A percentile compares a stretch with the other conserved stretches of the same genome.
Conservation (phyloP, 2,113 vertebrate species). For the Neoarius graeffei region DNA sequence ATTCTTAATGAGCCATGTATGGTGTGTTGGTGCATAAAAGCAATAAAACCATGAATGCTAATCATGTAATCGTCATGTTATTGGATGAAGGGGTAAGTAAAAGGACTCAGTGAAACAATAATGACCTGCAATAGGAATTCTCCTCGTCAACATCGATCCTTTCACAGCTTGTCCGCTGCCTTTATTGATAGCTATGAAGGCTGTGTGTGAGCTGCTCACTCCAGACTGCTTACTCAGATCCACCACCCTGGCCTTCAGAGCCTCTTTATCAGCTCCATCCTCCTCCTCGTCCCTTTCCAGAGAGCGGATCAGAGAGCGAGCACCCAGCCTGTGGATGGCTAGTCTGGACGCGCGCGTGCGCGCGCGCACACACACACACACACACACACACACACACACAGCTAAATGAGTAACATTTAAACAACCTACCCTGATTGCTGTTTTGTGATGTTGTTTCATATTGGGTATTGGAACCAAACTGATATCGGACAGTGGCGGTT, state of each 20-base stretch:
- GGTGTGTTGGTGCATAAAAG: background rate
- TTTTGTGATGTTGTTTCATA: background rate
- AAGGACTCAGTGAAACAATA: background rate
- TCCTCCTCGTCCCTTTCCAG: slow-evolving; percentile 28
- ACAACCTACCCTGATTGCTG: background rate
- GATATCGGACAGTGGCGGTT: background rate
- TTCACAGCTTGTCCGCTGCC: slow-evolving; percentile 23
- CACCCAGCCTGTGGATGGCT: slow-evolving; percentile 38
- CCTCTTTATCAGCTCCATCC: background rate
- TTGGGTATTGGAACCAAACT: background rate
- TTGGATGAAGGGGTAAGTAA: background rate
- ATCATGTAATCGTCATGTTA: background rate
- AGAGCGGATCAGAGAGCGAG: slow-evolving; percentile 35
- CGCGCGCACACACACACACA: background rate
- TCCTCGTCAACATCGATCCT: slow-evolving; percentile 41
- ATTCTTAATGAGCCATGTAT: background rate
- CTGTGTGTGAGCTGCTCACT: slow-evolving; percentile 46
- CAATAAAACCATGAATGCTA: background rate
- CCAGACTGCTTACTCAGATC: slow-evolving; percentile 41
- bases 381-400: slow-evolving; percentile 3
- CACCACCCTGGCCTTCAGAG: slow-evolving; percentile 30
- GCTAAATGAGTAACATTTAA: background rate
- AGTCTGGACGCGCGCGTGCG: too few relatives aligned
- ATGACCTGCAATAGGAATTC: slow-evolving; percentile 31
- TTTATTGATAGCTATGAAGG: slow-evolving; percentile 43